Evolutionary conservation across 2,888 invertebrate genomes (phyloP).

Genomic region (Dasysyrphus albostriatus): DNA sequence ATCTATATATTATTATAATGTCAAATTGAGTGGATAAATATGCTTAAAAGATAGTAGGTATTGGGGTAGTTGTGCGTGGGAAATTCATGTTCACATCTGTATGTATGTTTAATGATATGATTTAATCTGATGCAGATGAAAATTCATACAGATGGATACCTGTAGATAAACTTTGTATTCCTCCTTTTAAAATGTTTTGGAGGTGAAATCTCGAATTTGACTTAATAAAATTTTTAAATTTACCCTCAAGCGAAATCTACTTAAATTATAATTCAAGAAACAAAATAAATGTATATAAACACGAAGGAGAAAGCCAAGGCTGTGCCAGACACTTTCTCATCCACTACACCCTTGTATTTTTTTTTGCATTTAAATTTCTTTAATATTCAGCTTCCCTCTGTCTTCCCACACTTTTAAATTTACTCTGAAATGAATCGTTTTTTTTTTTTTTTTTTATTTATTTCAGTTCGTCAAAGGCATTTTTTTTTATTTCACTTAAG

Average conservation of each 20-base stretch:
- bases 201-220: too few species aligned
- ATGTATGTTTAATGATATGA: too few species aligned
- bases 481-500: constrained; percentile 37
- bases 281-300: background rate
- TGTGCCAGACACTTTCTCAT: constrained; percentile 12
- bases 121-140: too few species aligned
- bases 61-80: background rate
- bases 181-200: too few species aligned
- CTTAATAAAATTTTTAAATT: background rate
- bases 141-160: too few species aligned
- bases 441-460: constrained; percentile 36
- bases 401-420: constrained; percentile 21
- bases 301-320: background rate
- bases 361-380: background rate
- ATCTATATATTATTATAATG: too few species aligned
- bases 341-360: background rate
- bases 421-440: constrained; percentile 20
- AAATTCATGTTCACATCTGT: too few species aligned
- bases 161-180: too few species aligned
- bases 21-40: too few species aligned
- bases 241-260: background rate
- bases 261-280: background rate
- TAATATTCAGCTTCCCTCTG: background rate
- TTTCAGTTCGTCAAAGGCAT: constrained; percentile 40
- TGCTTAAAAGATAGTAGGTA: background rate